phyloP scores from a whole-genome alignment of 35 echinoderm and acorn worm species.

The Apostichopus californicus region DNA sequence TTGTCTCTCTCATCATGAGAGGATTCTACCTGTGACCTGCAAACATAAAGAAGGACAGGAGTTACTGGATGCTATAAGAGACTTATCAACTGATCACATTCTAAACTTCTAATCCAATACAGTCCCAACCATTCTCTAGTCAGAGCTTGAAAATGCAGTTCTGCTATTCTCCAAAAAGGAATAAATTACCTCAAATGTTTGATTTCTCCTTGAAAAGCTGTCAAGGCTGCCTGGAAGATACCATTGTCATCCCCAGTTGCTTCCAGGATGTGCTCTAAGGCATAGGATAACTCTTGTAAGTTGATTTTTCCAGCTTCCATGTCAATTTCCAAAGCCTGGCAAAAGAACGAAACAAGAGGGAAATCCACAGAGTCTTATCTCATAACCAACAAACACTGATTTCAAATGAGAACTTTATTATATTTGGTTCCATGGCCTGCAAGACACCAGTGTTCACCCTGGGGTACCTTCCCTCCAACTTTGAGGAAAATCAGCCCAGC shows the following conservation, averaged over 20 bases:
- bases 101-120: no score
- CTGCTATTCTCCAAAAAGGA: background rate
- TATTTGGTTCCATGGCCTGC: no score
- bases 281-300: conserved; percentile 72
- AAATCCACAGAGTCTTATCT: no score
- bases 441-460: background rate
- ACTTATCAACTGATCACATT: no score
- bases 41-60: background rate
- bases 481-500: background rate
- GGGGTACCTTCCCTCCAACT: background rate
- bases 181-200: conserved; percentile 80
- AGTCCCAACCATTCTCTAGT: no score
- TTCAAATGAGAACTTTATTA: no score
- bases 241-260: conserved; percentile 85
- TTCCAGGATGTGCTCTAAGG: conserved; percentile 80
- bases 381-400: no score
- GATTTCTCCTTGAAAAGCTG: conserved; percentile 82
- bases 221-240: conserved; percentile 90
- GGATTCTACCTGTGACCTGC: conserved; percentile 73
- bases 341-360: background rate
- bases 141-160: no score
- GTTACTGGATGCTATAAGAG: background rate
- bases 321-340: conserved; percentile 75
- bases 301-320: conserved; percentile 80
- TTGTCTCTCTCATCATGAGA: conserved; percentile 82